A percentile compares a stretch with the other conserved stretches of the same genome.
These are phyloP conservation scores for Temnothorax curvispinosus DNA, from an alignment of 1,140 invertebrate genomes.

Conservation along the genomic window DNA sequence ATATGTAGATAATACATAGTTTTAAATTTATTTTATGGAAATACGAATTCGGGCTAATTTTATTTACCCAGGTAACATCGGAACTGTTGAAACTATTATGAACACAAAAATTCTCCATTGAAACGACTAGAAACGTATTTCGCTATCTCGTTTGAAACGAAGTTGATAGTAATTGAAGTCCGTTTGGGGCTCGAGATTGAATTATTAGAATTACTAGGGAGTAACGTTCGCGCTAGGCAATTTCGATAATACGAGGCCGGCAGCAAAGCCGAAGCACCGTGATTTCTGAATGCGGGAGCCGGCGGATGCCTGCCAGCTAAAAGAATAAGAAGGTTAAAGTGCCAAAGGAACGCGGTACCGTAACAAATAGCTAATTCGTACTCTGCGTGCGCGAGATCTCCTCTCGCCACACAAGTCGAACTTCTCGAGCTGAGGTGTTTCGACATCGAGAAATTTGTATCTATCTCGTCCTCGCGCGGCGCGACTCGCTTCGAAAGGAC, in stretches of 20 bases:
- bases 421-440: slow-evolving; percentile 60
- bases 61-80: neutral
- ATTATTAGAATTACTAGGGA: slow-evolving; percentile 57
- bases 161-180: slow-evolving; percentile 25
- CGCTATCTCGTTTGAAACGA: slow-evolving; percentile 31
- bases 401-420: slow-evolving; percentile 71
- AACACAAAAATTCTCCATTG: neutral
- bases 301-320: slow-evolving; percentile 67
- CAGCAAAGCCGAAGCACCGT: slow-evolving; percentile 60
- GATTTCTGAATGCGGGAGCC: slow-evolving; percentile 73
- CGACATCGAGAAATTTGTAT: slow-evolving; percentile 69
- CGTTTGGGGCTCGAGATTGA: slow-evolving; percentile 40
- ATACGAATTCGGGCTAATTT: neutral
- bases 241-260: slow-evolving; percentile 73
- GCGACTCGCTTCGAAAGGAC: neutral
- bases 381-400: slow-evolving; percentile 69
- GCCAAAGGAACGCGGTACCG: slow-evolving; percentile 73
- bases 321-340: slow-evolving; percentile 74
- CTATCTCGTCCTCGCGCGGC: slow-evolving; percentile 21
- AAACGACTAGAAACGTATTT: slow-evolving; percentile 10
- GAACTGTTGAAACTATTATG: neutral
- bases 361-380: slow-evolving; percentile 78
- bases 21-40: neutral
- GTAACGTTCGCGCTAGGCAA: slow-evolving; percentile 67
- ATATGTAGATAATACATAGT: neutral